Evolutionary conservation across 2,888 invertebrate genomes (phyloP), one percentile per base, ranked within the genome.

Genomic region (Lingula anatina): DNA sequence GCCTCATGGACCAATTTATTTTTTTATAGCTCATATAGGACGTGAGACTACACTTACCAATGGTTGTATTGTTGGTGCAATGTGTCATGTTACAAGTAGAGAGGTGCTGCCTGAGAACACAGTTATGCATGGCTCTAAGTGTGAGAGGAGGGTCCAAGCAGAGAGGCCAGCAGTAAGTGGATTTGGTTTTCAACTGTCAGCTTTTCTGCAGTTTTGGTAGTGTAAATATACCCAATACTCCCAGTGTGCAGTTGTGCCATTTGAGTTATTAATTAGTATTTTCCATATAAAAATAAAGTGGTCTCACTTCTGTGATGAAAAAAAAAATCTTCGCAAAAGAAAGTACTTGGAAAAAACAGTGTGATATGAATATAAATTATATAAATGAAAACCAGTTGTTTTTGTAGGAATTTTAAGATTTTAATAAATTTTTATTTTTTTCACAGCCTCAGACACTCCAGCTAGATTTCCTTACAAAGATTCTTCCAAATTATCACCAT

Each of bases 401-500:
- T 23, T 20, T 20, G 18, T 15, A 20, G 9, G 15, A 40, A 20
- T n/a, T 15, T 5, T 20, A 21, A n/a, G 21, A 21, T 40, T 18
- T 5, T 18, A 40, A 25, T 46, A 9, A 18, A 24, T 12, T 47
- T 20, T 27, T 42, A n/a, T 26, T 38, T 49, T 44, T 60, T 51
- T 81, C 82, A 50, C 75, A 88, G 82, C 86, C 89, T 9, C 94
- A 94, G 78, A 84, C 87, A 0, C 80, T 91, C 2, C 95, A 96
- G 77, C 82, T 95, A 57, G 96, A 96, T 70, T 93, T 91, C 64
- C 81, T 96, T 7, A 84, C 88, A 51, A 92, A 92, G 80, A 86
- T 95, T 44, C 82, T 96, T 70, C 95, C 95, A 0, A 95, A 92
- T 75, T 96, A 95, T 73, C 95, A 96, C 75, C 88, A 92, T 66